Conservation (phyloP, 2,888 invertebrate genomes). For the Papilio protenor region DNA sequence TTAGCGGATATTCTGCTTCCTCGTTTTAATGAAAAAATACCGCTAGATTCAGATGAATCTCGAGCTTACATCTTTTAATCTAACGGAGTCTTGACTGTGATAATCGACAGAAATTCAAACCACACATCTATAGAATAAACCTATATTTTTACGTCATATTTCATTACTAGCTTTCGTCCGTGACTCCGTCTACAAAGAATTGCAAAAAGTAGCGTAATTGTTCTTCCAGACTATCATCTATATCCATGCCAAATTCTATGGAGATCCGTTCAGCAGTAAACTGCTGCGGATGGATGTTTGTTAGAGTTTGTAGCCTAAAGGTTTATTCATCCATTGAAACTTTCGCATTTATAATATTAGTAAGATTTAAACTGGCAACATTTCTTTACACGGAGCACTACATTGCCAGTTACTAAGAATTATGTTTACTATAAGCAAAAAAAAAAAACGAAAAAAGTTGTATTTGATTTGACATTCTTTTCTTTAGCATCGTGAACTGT, state of each 20-base stretch:
- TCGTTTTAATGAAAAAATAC: neutral
- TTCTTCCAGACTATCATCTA: too few species aligned
- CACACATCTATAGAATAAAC: neutral
- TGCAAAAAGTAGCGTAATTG: too few species aligned
- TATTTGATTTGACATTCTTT: constrained; percentile 26
- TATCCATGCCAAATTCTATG: too few species aligned
- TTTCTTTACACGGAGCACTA: neutral
- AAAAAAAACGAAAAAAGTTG: neutral
- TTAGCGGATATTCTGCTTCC: neutral
- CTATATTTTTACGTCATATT: neutral
- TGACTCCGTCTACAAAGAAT: too few species aligned
- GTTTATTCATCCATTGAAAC: too few species aligned
- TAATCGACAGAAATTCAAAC: neutral
- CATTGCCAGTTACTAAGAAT: constrained; percentile 19
- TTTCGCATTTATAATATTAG: too few species aligned
- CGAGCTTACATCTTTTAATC: neutral
- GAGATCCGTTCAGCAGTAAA: too few species aligned
- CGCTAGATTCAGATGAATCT: constrained; percentile 4
- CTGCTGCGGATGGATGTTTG: too few species aligned
- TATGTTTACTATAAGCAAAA: neutral
- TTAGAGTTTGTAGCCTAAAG: too few species aligned
- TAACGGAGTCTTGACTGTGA: neutral
- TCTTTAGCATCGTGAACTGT: constrained; percentile 13
- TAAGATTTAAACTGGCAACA: neutral
- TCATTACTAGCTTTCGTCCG: too few species aligned